Evolutionary conservation across 2,113 vertebrate species (phyloP).

Genomic region (Oreochromis tanganicae): DNA sequence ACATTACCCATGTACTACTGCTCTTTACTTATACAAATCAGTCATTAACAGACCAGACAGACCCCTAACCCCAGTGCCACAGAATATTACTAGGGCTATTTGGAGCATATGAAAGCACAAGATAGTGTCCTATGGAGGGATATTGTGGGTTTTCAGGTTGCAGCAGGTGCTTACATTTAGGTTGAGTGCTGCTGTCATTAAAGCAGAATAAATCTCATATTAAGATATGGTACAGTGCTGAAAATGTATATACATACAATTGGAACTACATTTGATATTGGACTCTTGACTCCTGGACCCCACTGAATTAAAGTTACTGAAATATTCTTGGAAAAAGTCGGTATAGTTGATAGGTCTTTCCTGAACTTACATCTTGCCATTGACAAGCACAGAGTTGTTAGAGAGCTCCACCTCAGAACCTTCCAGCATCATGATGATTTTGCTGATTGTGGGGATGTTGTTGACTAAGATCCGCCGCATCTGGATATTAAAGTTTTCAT

Average conservation of each 20-base stretch:
- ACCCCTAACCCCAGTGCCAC: background rate
- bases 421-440: constrained; percentile 64
- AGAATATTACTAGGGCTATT: background rate
- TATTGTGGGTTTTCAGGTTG: background rate
- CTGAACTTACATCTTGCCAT: constrained; percentile 74
- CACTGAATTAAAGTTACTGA: background rate
- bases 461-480: constrained; percentile 58
- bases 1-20: background rate
- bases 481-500: constrained; percentile 80
- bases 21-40: background rate
- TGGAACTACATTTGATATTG: background rate
- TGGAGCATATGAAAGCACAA: background rate
- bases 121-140: background rate
- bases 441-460: constrained; percentile 63
- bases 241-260: rapidly evolving
- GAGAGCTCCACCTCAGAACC: constrained; percentile 71
- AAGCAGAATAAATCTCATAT: background rate
- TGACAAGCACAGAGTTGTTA: constrained; percentile 50
- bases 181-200: background rate
- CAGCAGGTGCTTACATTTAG: rapidly evolving
- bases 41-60: background rate
- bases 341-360: background rate
- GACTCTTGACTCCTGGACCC: background rate
- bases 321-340: background rate
- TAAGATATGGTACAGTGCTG: background rate